A percentile compares a stretch with the other conserved stretches of the same genome.
Evolutionary conservation across 2,888 invertebrate genomes (phyloP).

Genomic region (Sinhomidia bicolor): DNA sequence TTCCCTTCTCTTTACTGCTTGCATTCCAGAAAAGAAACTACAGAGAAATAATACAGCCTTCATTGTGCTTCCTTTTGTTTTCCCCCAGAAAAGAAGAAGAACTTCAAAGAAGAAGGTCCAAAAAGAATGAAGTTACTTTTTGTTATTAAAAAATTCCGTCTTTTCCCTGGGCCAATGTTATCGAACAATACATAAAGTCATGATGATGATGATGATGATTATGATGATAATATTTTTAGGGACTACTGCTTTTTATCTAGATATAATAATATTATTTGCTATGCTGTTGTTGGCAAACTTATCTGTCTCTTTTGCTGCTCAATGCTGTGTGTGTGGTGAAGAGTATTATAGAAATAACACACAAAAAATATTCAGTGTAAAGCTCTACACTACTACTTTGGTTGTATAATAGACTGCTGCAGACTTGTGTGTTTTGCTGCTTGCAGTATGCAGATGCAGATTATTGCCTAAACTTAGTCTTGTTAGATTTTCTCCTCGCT

Average conservation of each 20-base stretch:
- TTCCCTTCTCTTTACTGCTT: constrained; percentile 30
- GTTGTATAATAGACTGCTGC: background rate
- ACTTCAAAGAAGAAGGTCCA: constrained; percentile 49
- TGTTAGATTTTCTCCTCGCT: constrained; percentile 43
- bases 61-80: constrained; percentile 22
- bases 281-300: constrained; percentile 7
- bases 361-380: constrained; percentile 34
- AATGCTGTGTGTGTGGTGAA: background rate
- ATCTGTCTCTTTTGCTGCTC: background rate
- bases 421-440: constrained; percentile 4
- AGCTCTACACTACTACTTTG: constrained; percentile 9
- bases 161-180: constrained; percentile 35
- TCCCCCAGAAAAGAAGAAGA: constrained; percentile 5
- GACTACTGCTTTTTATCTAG: background rate
- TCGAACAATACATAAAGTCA: background rate
- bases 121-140: constrained; percentile 10
- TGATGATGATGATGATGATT: no score
- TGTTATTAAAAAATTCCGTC: constrained; percentile 53
- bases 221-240: background rate
- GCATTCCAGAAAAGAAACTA: constrained; percentile 45
- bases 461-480: constrained; percentile 65
- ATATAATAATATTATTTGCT: background rate
- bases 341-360: background rate
- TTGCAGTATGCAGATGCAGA: constrained; percentile 66
- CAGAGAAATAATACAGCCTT: background rate